phyloP scores from a whole-genome alignment of 2,113 vertebrate species.

The Fulica atra region DNA sequence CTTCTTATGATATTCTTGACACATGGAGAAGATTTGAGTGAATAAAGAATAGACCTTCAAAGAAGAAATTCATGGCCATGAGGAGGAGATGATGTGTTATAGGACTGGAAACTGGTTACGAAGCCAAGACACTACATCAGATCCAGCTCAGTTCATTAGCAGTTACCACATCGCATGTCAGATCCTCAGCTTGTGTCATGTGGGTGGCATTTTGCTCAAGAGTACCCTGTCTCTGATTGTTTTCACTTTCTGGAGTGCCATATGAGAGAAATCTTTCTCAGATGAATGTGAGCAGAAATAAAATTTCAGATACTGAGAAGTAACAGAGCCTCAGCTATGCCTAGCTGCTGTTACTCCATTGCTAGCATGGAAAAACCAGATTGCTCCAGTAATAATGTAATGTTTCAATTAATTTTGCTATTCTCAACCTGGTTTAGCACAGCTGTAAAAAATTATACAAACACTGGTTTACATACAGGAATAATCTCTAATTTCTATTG shows the following conservation, averaged over 20 bases:
- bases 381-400: not conserved
- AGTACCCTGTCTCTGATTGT: not conserved
- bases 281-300: not conserved
- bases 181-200: not conserved
- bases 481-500: not conserved
- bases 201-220: constrained; percentile 36
- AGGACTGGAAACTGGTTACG: not conserved
- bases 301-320: not conserved
- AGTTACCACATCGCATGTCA: not conserved
- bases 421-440: not conserved
- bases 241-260: not conserved
- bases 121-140: not conserved
- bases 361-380: not conserved
- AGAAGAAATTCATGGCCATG: constrained; percentile 1
- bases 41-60: constrained; percentile 29
- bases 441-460: not conserved
- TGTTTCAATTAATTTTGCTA: not conserved
- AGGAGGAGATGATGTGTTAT: constrained; percentile 11
- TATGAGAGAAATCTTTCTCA: not conserved
- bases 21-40: constrained; percentile 17
- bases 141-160: not conserved
- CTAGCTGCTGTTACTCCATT: not conserved
- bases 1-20: constrained; percentile 20
- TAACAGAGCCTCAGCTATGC: not conserved
- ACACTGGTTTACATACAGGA: not conserved